phyloP scores from a whole-genome alignment of 2,113 vertebrate genomes.

The Atherinomorus stipes region DNA sequence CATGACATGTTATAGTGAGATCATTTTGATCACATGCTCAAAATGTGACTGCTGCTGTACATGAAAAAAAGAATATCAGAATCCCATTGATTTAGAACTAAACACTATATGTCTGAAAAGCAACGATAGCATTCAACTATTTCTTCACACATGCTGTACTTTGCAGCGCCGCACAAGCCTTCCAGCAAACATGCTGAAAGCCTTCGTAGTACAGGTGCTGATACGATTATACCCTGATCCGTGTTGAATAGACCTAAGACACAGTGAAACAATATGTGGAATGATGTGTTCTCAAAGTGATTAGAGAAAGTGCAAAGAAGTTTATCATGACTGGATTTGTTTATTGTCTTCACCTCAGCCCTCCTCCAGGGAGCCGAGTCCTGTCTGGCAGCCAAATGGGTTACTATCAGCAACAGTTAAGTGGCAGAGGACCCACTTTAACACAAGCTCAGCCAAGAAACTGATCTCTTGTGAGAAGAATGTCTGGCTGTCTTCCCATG shows the following conservation, averaged over 20 bases:
- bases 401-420: constrained; percentile 65
- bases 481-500: constrained; percentile 74
- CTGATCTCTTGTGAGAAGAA: constrained; percentile 64
- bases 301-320: constrained; percentile 35
- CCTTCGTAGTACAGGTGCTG: constrained; percentile 1
- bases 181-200: constrained; percentile 10
- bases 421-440: constrained; percentile 74
- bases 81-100: background rate
- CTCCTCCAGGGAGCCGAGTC: constrained; percentile 44
- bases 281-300: constrained; percentile 31
- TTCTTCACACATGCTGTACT: too few relatives aligned
- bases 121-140: background rate
- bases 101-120: background rate
- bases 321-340: constrained; percentile 52
- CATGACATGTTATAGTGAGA: too few relatives aligned
- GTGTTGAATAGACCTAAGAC: constrained; percentile 6
- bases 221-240: constrained; percentile 17
- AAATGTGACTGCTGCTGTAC: too few relatives aligned
- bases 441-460: constrained; percentile 65
- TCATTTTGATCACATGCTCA: too few relatives aligned
- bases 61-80: too few relatives aligned
- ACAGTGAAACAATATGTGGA: constrained; percentile 12
- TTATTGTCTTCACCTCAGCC: constrained; percentile 44
- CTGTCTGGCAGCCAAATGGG: constrained; percentile 69
- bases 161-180: constrained; percentile 1